Evolutionary conservation across 2,113 vertebrate species (phyloP), one percentile per base, ranked within the genome.

Genomic region (Geococcyx californianus): DNA sequence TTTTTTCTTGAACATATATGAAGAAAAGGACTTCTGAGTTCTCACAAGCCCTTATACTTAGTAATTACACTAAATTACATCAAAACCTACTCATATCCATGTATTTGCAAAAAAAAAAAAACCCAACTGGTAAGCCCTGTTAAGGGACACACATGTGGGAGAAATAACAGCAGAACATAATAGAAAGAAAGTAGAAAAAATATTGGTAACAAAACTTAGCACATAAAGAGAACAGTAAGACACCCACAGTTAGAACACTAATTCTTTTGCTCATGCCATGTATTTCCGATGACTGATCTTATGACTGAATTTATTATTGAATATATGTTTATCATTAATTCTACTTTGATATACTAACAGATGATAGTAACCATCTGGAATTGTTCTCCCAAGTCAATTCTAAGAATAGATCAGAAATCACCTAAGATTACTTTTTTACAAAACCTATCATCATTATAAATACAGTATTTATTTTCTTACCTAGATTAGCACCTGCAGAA

Each of bases 401-500:
- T 45, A 93, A 36, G 18, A 82, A 44, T 2, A 76, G 10, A 78
- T 12, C 16, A 74, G 25, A 92, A 86, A 59, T n/a, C 7, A 40
- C 4, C 45, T 59, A 25, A 34, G 14, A 9, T 12, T 54, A 8
- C 42, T 28, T 51, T 60, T 31, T 21, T 9, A 6, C 59, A 84
- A 75, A 62, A 11, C 51, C 8, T 47, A 31, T 59, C 62, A 44
- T 66, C 73, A 42, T 54, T 84, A 84, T 26, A 56, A 74, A 76
- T 38, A 86, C 12, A 5, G 13, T 49, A 29, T 62, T 34, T 80
- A 67, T 68, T 90, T 79, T 86, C 98, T 98, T 97, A 99, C 99
- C 99, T 87, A 97, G 59, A 60, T 97, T 97, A 96, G 94, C 93
- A 80, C 97, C 94, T 28, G 97, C 94, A 79, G 98, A 98, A 87